Evolutionary conservation across 2,888 invertebrate genomes (phyloP).

Genomic region (Sialis lutaria): DNA sequence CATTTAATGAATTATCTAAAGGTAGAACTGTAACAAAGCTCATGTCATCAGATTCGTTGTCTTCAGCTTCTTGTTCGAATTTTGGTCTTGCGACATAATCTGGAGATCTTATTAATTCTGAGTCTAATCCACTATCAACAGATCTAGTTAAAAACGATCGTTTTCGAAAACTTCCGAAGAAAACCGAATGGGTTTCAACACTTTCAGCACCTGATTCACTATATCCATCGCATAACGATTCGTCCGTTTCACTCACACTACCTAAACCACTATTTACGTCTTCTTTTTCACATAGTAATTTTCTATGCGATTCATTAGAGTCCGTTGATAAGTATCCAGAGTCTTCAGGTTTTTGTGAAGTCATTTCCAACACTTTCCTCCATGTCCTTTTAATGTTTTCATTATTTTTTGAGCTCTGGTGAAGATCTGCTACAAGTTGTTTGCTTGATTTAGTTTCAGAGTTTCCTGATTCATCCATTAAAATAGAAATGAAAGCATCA

Average conservation of each 20-base stretch:
- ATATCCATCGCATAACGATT: slow-evolving; percentile 61
- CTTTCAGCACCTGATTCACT: slow-evolving; percentile 81
- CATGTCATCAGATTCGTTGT: slow-evolving; percentile 28
- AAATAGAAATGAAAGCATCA: neutral
- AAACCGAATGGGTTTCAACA: slow-evolving; percentile 72
- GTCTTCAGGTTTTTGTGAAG: slow-evolving; percentile 32
- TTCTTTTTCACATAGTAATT: slow-evolving; percentile 9
- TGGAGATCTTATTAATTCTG: slow-evolving; percentile 10
- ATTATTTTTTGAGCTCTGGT: slow-evolving; percentile 12
- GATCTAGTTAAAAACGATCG: slow-evolving; percentile 16
- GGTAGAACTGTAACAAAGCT: slow-evolving; percentile 29
- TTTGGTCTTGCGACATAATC: slow-evolving; percentile 12
- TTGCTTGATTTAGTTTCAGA: neutral
- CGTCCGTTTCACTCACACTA: slow-evolving; percentile 57
- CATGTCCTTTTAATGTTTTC: slow-evolving; percentile 18
- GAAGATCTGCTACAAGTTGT: slow-evolving; percentile 6
- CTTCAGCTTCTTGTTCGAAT: slow-evolving; percentile 16
- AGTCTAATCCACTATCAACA: slow-evolving; percentile 23
- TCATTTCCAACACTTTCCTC: slow-evolving; percentile 17
- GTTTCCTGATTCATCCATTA: slow-evolving; percentile 1
- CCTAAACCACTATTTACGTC: slow-evolving; percentile 7
- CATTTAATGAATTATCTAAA: slow-evolving; percentile 9
- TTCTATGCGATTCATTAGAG: slow-evolving; percentile 39
- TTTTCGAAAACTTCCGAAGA: slow-evolving; percentile 52
- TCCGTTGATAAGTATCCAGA: slow-evolving; percentile 77